Evolutionary conservation across 2,113 vertebrate species (phyloP).

Genomic region (Suricata suricatta): DNA sequence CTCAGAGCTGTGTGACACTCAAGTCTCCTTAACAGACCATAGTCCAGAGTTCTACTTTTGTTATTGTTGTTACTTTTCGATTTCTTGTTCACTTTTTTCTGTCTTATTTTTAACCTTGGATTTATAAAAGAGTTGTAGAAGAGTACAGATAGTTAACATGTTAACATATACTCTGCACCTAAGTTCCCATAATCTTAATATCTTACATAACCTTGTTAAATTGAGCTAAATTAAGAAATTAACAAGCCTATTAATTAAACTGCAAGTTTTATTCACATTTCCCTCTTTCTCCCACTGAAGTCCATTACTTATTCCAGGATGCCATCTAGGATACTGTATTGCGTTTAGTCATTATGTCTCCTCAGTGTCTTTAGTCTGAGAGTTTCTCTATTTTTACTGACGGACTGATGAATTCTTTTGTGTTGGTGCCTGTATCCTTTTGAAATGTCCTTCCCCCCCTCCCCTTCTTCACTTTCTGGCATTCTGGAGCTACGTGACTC

Average conservation of each 20-base stretch:
- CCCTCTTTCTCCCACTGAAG: neutral
- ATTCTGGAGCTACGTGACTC: neutral
- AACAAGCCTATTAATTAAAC: neutral
- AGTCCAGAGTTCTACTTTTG: neutral
- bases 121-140: neutral
- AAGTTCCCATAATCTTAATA: neutral
- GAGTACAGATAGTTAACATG: neutral
- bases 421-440: neutral
- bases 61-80: neutral
- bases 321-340: neutral
- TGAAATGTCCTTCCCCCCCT: neutral
- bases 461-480: neutral
- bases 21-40: neutral
- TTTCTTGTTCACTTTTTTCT: neutral
- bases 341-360: neutral
- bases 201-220: neutral
- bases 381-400: neutral
- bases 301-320: neutral
- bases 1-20: neutral
- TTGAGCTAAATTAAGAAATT: neutral
- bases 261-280: neutral
- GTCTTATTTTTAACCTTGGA: neutral
- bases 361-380: neutral
- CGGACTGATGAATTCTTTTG: neutral
- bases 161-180: neutral